These are phyloP conservation scores for Diadromus collaris DNA, from an alignment of 2,888 invertebrate species.

Conservation along the genomic window DNA sequence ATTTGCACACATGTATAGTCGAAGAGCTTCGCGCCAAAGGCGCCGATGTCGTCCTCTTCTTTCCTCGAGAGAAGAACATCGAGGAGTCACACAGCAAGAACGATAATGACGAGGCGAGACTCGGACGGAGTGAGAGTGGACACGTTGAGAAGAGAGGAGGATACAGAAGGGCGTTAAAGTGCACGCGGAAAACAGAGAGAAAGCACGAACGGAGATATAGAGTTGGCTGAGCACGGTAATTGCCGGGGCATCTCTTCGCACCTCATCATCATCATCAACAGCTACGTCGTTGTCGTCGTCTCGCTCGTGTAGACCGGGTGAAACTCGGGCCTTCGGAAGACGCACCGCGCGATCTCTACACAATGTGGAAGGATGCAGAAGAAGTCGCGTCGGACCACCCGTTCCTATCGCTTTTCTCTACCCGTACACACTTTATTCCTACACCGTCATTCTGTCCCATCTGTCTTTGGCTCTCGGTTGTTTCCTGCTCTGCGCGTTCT, in stretches of 20 bases:
- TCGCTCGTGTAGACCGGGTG: conserved; percentile 33
- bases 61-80: conserved; percentile 32
- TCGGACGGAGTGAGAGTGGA: conserved; percentile 56
- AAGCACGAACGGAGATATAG: conserved; percentile 59
- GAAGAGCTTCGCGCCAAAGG: conserved; percentile 25
- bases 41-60: conserved; percentile 19
- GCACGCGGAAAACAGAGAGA: conserved; percentile 42
- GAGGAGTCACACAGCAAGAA: conserved; percentile 60
- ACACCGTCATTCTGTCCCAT: conserved; percentile 33
- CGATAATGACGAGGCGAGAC: conserved; percentile 69
- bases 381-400: conserved; percentile 56
- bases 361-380: conserved; percentile 9
- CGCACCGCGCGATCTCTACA: conserved; percentile 41
- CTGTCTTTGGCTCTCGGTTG: conserved; percentile 5
- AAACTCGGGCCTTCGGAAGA: conserved; percentile 29
- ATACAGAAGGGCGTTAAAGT: conserved; percentile 52
- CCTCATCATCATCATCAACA: conserved; percentile 80
- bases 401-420: conserved; percentile 41
- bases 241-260: conserved; percentile 80
- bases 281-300: conserved; percentile 71
- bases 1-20: not conserved
- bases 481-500: conserved; percentile 5
- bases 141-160: conserved; percentile 60
- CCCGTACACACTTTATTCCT: conserved; percentile 50
- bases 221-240: conserved; percentile 70